Percentiles rank a stretch among this genome's conserved stretches.
These are phyloP conservation scores for Nothobranchius furzeri DNA, from an alignment of 2,113 vertebrate genomes.

Conservation along the genomic window DNA sequence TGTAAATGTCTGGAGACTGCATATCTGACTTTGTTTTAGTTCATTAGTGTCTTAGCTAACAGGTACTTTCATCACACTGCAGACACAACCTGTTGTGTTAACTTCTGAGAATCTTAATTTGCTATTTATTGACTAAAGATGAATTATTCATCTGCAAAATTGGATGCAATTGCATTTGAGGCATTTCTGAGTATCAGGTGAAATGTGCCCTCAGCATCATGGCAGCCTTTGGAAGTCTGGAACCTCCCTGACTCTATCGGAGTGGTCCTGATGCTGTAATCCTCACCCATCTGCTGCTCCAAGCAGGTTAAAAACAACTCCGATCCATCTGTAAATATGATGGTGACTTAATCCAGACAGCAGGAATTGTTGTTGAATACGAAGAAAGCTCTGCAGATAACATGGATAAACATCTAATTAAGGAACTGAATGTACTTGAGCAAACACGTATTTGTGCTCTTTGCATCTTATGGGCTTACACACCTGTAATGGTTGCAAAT, in stretches of 20 bases:
- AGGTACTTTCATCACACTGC: background rate
- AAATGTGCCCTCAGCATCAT: slow-evolving; percentile 2
- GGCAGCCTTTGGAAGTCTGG: slow-evolving; percentile 22
- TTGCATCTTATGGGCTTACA: slow-evolving; percentile 6
- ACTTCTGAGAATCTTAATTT: background rate
- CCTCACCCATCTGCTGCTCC: slow-evolving; percentile 40
- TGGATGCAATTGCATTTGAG: background rate
- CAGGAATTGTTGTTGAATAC: slow-evolving; percentile 17
- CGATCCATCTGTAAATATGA: slow-evolving; percentile 43
- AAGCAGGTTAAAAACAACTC: slow-evolving; percentile 35
- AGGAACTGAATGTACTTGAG: background rate
- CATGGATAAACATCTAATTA: slow-evolving; percentile 11
- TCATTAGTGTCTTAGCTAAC: background rate
- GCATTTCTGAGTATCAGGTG: background rate
- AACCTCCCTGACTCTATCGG: slow-evolving; percentile 27
- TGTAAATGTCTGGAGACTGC: background rate
- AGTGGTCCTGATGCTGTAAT: slow-evolving; percentile 32
- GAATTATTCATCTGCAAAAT: background rate
- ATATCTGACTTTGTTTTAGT: background rate
- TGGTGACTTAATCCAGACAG: slow-evolving; percentile 27
- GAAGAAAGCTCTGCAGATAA: slow-evolving; percentile 14
- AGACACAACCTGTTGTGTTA: background rate
- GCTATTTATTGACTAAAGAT: background rate
- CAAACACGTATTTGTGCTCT: slow-evolving; percentile 10
- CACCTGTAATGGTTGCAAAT: slow-evolving; percentile 1